phyloP scores from a whole-genome alignment of 2,797 vertebrate species.

The Poecile montanus region DNA sequence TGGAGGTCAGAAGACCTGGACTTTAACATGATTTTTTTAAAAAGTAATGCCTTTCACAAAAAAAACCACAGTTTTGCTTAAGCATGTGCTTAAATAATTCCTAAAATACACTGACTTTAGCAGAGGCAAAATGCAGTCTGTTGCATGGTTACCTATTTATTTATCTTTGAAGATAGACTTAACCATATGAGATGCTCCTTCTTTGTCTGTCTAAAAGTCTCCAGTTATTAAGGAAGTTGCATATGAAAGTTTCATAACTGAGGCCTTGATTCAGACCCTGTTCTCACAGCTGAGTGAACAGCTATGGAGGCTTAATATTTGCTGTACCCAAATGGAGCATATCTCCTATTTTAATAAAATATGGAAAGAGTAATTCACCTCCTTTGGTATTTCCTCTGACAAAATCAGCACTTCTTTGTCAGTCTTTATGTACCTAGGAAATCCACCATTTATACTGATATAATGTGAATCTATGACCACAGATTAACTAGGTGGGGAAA shows the following conservation, averaged over 20 bases:
- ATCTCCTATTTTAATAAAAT: conserved; percentile 39
- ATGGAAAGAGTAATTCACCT: conserved; percentile 20
- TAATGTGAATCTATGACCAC: neutral
- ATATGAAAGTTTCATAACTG: conserved; percentile 14
- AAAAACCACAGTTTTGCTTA: neutral
- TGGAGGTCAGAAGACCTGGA: neutral
- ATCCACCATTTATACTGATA: neutral
- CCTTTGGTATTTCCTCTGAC: neutral
- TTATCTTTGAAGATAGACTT: neutral
- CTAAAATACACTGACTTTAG: neutral
- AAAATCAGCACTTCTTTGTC: conserved; percentile 3
- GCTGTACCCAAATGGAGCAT: conserved; percentile 10
- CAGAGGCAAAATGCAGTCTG: neutral
- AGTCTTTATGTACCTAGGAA: neutral
- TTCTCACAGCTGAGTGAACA: conserved; percentile 37
- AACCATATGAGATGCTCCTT: neutral
- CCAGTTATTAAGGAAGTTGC: neutral
- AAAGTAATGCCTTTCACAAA: neutral
- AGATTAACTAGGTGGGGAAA: neutral
- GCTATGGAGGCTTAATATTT: conserved; percentile 54
- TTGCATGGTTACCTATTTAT: neutral
- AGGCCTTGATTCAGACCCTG: conserved; percentile 38
- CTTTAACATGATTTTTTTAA: neutral
- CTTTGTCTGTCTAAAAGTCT: neutral
- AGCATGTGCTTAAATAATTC: neutral